phyloP scores from a whole-genome alignment of 1,140 invertebrate species.

The Heterodera schachtii region DNA sequence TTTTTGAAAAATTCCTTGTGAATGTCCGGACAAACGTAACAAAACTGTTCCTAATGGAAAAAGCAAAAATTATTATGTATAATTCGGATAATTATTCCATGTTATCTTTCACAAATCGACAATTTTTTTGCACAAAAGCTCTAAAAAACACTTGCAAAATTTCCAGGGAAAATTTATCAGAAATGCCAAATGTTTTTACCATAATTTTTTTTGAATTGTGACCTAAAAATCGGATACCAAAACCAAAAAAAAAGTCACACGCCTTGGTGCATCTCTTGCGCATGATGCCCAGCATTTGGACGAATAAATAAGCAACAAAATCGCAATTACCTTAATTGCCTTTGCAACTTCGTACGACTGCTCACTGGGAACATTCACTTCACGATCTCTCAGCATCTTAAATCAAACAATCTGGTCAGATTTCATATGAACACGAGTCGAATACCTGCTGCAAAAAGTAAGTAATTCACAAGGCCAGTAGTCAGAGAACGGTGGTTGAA shows the following conservation, averaged over 20 bases:
- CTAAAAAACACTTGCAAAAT: too few relatives aligned
- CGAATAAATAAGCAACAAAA: not conserved
- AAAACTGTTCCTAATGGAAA: slow-evolving; percentile 77
- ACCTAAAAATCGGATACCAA: too few relatives aligned
- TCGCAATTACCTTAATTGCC: slow-evolving; percentile 79
- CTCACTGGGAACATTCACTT: slow-evolving; percentile 96
- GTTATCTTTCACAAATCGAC: too few relatives aligned
- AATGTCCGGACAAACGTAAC: slow-evolving; percentile 98
- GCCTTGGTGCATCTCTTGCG: too few relatives aligned
- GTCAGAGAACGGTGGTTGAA: slow-evolving; percentile 88
- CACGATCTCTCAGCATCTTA: slow-evolving; percentile 86
- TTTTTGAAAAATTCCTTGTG: slow-evolving; percentile 99
- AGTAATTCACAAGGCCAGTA: slow-evolving; percentile 73
- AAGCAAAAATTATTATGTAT: too few relatives aligned
- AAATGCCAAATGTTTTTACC: too few relatives aligned
- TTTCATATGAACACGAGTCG: not conserved
- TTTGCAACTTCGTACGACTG: slow-evolving; percentile 98
- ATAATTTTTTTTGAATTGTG: too few relatives aligned
- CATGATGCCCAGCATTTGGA: not conserved
- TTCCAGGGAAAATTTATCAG: too few relatives aligned
- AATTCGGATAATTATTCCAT: too few relatives aligned
- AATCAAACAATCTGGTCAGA: too few relatives aligned
- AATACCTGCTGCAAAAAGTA: slow-evolving; percentile 87
- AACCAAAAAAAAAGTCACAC: too few relatives aligned
- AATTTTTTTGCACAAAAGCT: too few relatives aligned